phyloP scores from a whole-genome alignment of 1,140 invertebrate genomes.

The Dendrolimus kikuchii region DNA sequence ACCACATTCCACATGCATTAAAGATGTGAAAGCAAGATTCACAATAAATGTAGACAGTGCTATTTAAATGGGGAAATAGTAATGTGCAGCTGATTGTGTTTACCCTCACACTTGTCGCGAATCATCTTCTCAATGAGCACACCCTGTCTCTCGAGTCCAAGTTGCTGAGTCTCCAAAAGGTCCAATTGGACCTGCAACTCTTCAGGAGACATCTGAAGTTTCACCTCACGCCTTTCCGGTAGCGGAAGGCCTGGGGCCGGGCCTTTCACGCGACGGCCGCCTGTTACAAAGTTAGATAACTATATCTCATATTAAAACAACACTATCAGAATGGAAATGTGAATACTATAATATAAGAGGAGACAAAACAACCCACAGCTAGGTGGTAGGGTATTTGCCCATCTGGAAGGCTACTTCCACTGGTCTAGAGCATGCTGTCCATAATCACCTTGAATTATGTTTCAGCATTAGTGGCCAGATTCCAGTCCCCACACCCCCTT shows the following conservation, averaged over 20 bases:
- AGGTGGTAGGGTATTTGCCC: too few species aligned
- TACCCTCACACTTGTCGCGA: slow-evolving; percentile 81
- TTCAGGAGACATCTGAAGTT: slow-evolving; percentile 59
- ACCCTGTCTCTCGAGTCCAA: slow-evolving; percentile 91
- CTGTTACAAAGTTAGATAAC: slow-evolving; percentile 5
- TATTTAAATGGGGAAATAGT: slow-evolving; percentile 5
- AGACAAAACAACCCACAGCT: too few species aligned
- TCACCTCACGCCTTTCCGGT: slow-evolving; percentile 76
- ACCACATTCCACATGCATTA: too few species aligned
- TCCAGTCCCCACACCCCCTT: too few species aligned
- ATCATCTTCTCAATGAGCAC: slow-evolving; percentile 91
- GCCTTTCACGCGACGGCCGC: slow-evolving; percentile 81
- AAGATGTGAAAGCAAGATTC: too few species aligned
- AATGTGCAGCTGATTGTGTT: slow-evolving; percentile 24
- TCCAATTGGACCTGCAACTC: slow-evolving; percentile 74
- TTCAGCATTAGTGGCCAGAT: too few species aligned
- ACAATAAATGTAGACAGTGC: too few species aligned
- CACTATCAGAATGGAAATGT: too few species aligned
- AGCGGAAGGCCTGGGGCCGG: slow-evolving; percentile 86
- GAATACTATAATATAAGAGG: too few species aligned
- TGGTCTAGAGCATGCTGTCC: too few species aligned
- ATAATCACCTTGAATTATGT: too few species aligned
- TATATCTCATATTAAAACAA: background rate
- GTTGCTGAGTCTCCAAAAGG: slow-evolving; percentile 88
- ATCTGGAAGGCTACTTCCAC: too few species aligned